Conservation (phyloP, 2,113 vertebrate species). For the Epinephelus fuscoguttatus region DNA sequence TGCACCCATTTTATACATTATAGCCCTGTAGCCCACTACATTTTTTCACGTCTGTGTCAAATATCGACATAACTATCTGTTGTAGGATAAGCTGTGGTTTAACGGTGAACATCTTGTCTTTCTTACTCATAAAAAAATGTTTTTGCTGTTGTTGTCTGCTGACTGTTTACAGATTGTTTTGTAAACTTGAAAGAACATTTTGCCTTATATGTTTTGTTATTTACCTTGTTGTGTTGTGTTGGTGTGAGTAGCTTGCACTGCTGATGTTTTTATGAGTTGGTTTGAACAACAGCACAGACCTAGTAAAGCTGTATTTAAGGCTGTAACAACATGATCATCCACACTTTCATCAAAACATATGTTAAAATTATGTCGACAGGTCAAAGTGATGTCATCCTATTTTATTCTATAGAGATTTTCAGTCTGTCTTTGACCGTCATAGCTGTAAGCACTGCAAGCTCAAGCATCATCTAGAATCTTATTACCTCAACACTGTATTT, state of each 20-base stretch:
- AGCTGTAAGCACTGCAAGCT: conserved; percentile 12
- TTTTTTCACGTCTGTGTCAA: background rate
- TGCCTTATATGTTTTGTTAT: conserved; percentile 63
- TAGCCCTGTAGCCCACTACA: background rate
- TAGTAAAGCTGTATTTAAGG: background rate
- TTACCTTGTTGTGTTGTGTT: conserved; percentile 33
- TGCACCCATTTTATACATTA: background rate
- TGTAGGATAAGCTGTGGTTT: background rate
- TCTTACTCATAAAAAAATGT: conserved; percentile 21
- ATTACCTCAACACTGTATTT: conserved; percentile 15
- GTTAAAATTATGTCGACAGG: background rate
- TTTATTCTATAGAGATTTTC: background rate
- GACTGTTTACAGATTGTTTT: conserved; percentile 61
- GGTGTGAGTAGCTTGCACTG: conserved; percentile 16
- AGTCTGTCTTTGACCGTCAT: background rate
- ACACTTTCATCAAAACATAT: background rate
- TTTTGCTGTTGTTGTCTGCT: conserved; percentile 77
- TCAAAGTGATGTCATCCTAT: background rate
- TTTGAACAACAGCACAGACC: background rate
- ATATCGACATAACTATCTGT: background rate
- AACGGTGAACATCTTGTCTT: conserved; percentile 17
- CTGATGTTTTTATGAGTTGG: background rate
- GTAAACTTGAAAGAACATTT: conserved; percentile 38
- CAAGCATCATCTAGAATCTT: conserved; percentile 7
- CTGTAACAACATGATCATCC: background rate